A percentile compares a stretch with the other conserved stretches of the same genome.
phyloP scores from a whole-genome alignment of 2,888 invertebrate genomes.

The Tetramorium bicarinatum region DNA sequence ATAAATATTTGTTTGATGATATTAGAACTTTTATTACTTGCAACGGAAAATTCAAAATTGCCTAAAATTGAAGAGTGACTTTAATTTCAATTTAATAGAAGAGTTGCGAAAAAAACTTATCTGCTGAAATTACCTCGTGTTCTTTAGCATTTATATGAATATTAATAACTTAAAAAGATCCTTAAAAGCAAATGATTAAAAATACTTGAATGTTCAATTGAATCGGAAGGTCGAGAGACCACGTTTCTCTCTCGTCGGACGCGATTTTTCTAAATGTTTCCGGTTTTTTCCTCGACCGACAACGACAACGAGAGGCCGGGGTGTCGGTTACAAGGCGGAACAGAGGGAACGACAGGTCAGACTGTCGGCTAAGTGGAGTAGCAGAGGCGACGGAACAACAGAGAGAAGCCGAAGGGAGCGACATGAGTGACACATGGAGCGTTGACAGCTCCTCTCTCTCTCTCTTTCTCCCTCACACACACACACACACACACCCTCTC shows the following conservation, averaged over 20 bases:
- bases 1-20: background rate
- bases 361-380: slow-evolving; percentile 78
- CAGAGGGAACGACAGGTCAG: slow-evolving; percentile 72
- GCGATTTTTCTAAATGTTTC: slow-evolving; percentile 64
- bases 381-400: slow-evolving; percentile 74
- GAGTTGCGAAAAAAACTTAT: background rate
- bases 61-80: background rate
- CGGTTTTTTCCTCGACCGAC: slow-evolving; percentile 60
- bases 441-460: slow-evolving; percentile 75
- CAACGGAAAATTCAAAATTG: background rate
- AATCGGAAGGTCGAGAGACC: background rate
- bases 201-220: background rate
- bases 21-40: background rate
- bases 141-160: background rate
- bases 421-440: slow-evolving; percentile 76
- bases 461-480: too few species aligned
- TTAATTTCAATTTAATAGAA: slow-evolving; percentile 7
- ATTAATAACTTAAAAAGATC: background rate
- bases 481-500: background rate
- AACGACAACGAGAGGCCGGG: slow-evolving; percentile 59
- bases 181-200: background rate
- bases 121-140: background rate
- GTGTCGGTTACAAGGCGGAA: slow-evolving; percentile 71
- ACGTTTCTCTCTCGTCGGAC: slow-evolving; percentile 29
- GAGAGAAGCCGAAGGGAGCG: slow-evolving; percentile 74